phyloP scores from a whole-genome alignment of 2,888 invertebrate species.

The Trichogramma dendrolimi region DNA sequence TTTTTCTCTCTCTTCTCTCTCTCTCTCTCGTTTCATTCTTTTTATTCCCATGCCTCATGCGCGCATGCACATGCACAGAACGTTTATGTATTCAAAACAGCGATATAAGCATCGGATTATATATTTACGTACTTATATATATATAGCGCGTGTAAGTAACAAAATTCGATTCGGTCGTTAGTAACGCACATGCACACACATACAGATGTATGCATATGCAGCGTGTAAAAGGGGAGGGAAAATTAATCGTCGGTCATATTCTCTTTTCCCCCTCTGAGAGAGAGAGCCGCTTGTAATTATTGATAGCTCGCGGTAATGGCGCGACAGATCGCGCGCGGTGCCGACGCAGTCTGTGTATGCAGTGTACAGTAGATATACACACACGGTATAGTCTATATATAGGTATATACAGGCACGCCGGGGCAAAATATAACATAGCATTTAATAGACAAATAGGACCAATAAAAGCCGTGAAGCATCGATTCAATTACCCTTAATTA shows the following conservation, averaged over 20 bases:
- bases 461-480: conserved; percentile 9
- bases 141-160: neutral
- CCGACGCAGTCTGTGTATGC: too few species aligned
- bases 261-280: too few species aligned
- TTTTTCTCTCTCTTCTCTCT: too few species aligned
- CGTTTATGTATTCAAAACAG: neutral
- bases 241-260: neutral
- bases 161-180: neutral
- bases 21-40: neutral
- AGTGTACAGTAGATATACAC: too few species aligned
- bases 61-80: neutral
- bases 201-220: neutral
- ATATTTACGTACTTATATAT: neutral
- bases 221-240: neutral
- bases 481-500: conserved; percentile 24
- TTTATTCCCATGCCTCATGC: neutral
- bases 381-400: too few species aligned
- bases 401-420: too few species aligned
- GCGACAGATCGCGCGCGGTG: too few species aligned
- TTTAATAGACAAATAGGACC: neutral
- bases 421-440: too few species aligned
- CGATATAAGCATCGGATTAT: neutral
- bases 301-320: too few species aligned
- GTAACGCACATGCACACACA: neutral
- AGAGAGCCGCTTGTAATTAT: too few species aligned